Evolutionary conservation across 2,888 invertebrate genomes (phyloP), one percentile per base, ranked within the genome.

Genomic region (Stictocephala bisonia): DNA sequence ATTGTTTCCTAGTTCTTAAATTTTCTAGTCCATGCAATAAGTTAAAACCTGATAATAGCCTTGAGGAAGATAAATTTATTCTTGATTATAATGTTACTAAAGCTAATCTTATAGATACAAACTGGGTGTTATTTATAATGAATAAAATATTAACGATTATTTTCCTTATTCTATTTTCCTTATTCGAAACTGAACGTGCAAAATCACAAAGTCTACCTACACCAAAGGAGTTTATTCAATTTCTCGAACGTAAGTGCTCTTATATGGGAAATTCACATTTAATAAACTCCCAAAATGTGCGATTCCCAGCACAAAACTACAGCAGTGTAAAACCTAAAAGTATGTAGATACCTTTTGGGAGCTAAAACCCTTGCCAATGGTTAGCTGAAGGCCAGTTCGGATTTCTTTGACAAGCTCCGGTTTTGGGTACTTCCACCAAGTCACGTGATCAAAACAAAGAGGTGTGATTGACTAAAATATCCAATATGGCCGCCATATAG

Each of bases 181-280:
- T 35, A 15, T 35, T 58, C 35, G 15, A 22, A 58, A 58, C 31
- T 3, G 31, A 58, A 35, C 58, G 58, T 35, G 13, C 1, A 18
- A 31, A 35, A 2, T 31, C 58, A 9, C 18, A 58, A 3, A 20
- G 35, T 3, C 13, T 58, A 4, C 58, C 58, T 20, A 58, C 58
- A 29, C 58, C 31, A 20, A 58, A 58, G 58, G 58, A 58, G 20
- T 58, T 58, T 18, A 31, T 58, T 35, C 3, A 58, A 31, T 58
- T 58, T 35, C 20, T 58, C 4, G 58, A 58, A 35, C 31, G 4
- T 27, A 35, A 58, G 22, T 58, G 58, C 15, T 24, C 15, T 58
- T 18, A 58, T 15, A 56, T 26, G 26, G 56, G 29, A 27, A 56
- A 56, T 27, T n/a, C 56, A 11, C 56, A 56, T 29, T 58, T 58